Conservation (phyloP, 2,797 vertebrate species). For the Ispidina lecontei region DNA sequence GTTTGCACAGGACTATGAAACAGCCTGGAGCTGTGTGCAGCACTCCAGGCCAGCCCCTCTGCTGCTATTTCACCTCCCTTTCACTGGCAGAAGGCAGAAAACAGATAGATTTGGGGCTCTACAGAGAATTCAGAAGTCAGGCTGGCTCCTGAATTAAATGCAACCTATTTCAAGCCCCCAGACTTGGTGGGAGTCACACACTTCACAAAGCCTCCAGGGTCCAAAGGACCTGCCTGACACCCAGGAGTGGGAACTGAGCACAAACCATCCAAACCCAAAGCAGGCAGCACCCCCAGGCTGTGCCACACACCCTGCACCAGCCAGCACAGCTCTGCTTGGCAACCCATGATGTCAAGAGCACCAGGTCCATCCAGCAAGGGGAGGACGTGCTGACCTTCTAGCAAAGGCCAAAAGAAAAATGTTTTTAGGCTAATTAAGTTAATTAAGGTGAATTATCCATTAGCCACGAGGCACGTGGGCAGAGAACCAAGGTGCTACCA, state of each 20-base stretch:
- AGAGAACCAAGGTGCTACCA: not conserved
- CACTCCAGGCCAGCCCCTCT: not conserved
- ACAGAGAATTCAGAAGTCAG: not conserved
- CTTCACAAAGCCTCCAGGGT: not conserved
- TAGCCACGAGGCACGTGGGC: not conserved
- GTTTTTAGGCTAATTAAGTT: not conserved
- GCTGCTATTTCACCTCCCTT: accelerated
- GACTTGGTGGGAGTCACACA: not conserved
- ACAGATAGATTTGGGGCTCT: not conserved
- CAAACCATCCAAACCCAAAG: not conserved
- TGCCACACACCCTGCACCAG: not conserved
- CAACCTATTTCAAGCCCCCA: not conserved
- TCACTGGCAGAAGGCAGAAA: not conserved
- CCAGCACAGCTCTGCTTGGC: not conserved
- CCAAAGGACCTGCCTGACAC: not conserved
- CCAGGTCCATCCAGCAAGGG: not conserved
- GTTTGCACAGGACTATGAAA: not conserved
- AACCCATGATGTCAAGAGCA: accelerated
- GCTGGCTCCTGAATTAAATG: not conserved
- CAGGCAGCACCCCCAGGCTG: not conserved
- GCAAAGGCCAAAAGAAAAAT: not conserved
- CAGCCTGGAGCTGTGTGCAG: not conserved
- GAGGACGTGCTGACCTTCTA: not conserved
- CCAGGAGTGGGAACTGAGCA: not conserved
- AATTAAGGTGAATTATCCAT: not conserved